Evolutionary conservation across 2,113 vertebrate species (phyloP).

Genomic region (Planiliza haematocheilus): DNA sequence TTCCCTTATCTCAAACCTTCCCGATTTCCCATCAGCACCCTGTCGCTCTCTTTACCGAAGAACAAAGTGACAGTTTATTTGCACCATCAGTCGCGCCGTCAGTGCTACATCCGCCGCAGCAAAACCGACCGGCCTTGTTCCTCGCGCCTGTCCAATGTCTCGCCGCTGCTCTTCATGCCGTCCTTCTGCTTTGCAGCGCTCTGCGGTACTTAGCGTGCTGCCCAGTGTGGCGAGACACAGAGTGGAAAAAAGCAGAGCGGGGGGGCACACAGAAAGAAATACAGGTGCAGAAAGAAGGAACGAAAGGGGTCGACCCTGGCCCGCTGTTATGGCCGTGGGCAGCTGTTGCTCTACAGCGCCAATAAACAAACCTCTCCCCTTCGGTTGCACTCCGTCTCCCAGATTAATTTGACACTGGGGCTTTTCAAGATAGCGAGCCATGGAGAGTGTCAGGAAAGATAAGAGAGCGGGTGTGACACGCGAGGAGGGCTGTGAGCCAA

Average conservation of each 20-base stretch:
- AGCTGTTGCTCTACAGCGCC: constrained; percentile 48
- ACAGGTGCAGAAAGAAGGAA: constrained; percentile 24
- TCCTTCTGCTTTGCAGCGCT: constrained; percentile 30
- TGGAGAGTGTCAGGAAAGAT: constrained; percentile 60
- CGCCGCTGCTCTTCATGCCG: constrained; percentile 20
- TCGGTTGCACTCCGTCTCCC: constrained; percentile 48
- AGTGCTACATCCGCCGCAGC: too few relatives aligned
- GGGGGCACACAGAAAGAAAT: constrained; percentile 13
- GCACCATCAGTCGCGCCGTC: background rate
- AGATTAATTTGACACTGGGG: constrained; percentile 45
- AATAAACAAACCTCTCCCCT: constrained; percentile 46
- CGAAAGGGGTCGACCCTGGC: constrained; percentile 21
- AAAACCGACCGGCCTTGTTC: constrained; percentile 12
- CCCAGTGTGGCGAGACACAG: constrained; percentile 16
- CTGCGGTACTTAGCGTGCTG: constrained; percentile 38
- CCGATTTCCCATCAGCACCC: background rate
- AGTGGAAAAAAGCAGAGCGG: constrained; percentile 2
- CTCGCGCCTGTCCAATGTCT: constrained; percentile 14
- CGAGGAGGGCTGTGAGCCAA: constrained; percentile 25
- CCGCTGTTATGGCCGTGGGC: constrained; percentile 24
- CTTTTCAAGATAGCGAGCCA: constrained; percentile 46
- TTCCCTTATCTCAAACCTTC: background rate
- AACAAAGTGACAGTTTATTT: constrained; percentile 7
- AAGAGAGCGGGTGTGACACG: constrained; percentile 30
- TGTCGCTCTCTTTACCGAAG: background rate